These are phyloP conservation scores for Mamestra configurata DNA, from an alignment of 1,140 invertebrate species.

Conservation along the genomic window DNA sequence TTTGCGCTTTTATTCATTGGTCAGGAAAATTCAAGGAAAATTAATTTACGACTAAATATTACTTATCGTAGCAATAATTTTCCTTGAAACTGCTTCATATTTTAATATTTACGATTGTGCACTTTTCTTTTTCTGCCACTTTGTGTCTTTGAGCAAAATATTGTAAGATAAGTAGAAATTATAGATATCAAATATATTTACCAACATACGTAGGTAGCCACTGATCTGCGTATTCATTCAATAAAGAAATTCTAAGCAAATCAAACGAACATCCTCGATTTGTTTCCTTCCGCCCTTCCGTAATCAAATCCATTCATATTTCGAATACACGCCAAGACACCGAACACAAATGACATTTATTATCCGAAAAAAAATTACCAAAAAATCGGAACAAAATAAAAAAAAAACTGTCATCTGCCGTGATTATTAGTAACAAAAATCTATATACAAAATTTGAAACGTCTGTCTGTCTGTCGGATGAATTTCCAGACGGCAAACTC, in stretches of 20 bases:
- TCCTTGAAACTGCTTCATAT: too few relatives aligned
- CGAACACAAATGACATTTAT: not conserved
- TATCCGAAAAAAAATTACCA: not conserved
- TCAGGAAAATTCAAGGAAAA: too few relatives aligned
- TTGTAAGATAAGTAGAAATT: too few relatives aligned
- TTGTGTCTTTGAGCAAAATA: too few relatives aligned
- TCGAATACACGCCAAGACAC: conserved; percentile 10
- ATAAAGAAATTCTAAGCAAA: conserved; percentile 4
- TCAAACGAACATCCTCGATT: not conserved
- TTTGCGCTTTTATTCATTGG: too few relatives aligned
- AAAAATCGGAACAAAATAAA: not conserved
- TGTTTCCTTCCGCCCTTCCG: not conserved
- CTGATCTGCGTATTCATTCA: not conserved
- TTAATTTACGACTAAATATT: too few relatives aligned
- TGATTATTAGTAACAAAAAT: conserved; percentile 19
- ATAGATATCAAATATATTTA: not conserved
- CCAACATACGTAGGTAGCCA: too few relatives aligned
- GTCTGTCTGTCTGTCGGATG: conserved; percentile 43
- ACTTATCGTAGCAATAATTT: too few relatives aligned
- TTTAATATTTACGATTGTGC: too few relatives aligned
- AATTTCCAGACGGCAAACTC: conserved; percentile 43
- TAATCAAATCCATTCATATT: conserved; percentile 21
- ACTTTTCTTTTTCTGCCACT: too few relatives aligned
- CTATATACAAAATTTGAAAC: conserved; percentile 43
- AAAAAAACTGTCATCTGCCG: not conserved